A percentile compares a stretch with the other conserved stretches of the same genome.
Conservation (phyloP, 2,797 vertebrate genomes). For the Vireo griseus region DNA sequence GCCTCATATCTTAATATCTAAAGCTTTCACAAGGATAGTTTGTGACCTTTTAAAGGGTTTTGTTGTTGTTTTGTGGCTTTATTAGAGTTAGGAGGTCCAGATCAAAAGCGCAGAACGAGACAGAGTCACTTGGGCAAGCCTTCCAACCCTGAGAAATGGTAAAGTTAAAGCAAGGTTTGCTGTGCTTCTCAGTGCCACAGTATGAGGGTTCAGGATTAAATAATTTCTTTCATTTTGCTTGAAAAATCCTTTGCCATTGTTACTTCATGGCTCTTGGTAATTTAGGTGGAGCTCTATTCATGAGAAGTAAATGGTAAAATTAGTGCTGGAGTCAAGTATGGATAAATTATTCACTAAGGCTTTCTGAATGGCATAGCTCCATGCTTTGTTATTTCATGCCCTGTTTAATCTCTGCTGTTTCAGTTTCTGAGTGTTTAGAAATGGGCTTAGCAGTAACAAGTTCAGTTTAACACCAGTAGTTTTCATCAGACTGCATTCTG, state of each 20-base stretch:
- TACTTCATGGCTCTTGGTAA: not conserved
- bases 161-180: not conserved
- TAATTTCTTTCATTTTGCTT: not conserved
- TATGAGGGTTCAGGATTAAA: not conserved
- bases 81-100: not conserved
- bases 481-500: not conserved
- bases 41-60: not conserved
- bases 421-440: not conserved
- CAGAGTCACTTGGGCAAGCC: not conserved
- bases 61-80: not conserved
- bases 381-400: not conserved
- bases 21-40: not conserved
- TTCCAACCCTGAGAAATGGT: not conserved
- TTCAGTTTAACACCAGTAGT: not conserved
- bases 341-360: not conserved
- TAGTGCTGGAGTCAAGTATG: not conserved
- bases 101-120: not conserved
- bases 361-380: not conserved
- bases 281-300: not conserved
- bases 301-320: not conserved
- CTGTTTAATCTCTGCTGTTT: constrained; percentile 23
- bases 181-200: not conserved
- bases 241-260: not conserved
- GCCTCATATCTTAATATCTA: not conserved
- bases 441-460: not conserved